These are phyloP conservation scores for Drosophila pseudotalamancana DNA, from an alignment of 2,888 invertebrate genomes.

Conservation along the genomic window DNA sequence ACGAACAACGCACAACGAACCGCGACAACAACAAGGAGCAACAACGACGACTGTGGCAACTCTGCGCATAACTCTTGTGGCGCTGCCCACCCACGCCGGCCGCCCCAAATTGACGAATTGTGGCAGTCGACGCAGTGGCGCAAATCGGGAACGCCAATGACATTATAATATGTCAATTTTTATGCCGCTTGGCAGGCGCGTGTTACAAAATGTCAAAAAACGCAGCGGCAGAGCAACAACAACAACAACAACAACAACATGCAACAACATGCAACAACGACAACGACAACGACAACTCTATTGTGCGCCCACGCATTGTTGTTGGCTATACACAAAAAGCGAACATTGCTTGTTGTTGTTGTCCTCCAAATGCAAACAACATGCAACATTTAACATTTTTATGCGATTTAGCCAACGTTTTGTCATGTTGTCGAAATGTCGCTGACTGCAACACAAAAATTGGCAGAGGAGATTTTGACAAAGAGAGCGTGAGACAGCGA, in stretches of 20 bases:
- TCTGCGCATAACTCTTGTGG: constrained; percentile 18
- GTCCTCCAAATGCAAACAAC: constrained; percentile 51
- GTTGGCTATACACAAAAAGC: constrained; percentile 50
- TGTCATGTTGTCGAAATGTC: constrained; percentile 41
- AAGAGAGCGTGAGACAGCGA: background rate
- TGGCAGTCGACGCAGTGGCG: constrained; percentile 72
- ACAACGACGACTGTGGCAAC: constrained; percentile 24
- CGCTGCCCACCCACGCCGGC: constrained; percentile 47
- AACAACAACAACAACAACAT: constrained; percentile 30
- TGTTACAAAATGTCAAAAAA: constrained; percentile 77
- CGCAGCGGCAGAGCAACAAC: constrained; percentile 61
- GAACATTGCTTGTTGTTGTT: constrained; percentile 37
- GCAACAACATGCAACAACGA: constrained; percentile 12
- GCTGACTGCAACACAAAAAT: background rate
- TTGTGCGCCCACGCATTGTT: constrained; percentile 70
- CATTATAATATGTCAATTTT: constrained; percentile 81
- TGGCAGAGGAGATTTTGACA: background rate
- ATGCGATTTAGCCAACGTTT: constrained; percentile 55
- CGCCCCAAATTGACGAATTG: constrained; percentile 54
- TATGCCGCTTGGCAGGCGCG: constrained; percentile 78
- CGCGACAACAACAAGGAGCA: constrained; percentile 1
- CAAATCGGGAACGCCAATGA: constrained; percentile 77
- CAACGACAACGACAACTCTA: constrained; percentile 65
- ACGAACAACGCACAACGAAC: background rate
- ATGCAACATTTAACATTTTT: constrained; percentile 61